phyloP scores from a whole-genome alignment of 2,888 invertebrate genomes.

The Dryococelus australis region DNA sequence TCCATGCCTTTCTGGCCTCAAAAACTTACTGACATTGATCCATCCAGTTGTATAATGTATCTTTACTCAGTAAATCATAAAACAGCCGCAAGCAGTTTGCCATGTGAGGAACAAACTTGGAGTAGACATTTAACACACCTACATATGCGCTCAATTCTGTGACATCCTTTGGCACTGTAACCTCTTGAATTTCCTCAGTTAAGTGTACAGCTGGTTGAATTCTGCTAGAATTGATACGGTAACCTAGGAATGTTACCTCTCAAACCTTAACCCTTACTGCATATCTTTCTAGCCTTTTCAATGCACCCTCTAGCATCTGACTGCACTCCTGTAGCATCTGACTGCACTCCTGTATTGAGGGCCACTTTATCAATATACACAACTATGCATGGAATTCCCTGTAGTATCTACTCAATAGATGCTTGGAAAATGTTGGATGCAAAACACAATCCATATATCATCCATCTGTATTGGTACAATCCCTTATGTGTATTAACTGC shows the following conservation, averaged over 20 bases:
- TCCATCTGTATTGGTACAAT: neutral
- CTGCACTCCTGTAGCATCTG: neutral
- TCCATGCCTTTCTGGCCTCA: no score
- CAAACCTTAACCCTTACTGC: constrained; percentile 34
- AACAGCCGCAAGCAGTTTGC: neutral
- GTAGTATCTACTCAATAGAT: neutral
- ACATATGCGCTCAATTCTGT: constrained; percentile 45
- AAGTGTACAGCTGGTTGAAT: neutral
- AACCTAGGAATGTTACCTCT: neutral
- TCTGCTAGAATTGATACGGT: neutral
- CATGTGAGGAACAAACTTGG: constrained; percentile 18
- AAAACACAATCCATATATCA: no score
- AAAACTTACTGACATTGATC: no score
- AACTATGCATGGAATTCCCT: neutral
- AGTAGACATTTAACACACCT: constrained; percentile 44
- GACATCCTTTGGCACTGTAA: constrained; percentile 37
- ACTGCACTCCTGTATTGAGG: neutral
- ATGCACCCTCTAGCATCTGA: neutral
- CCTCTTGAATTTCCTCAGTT: neutral
- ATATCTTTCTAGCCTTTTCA: constrained; percentile 5
- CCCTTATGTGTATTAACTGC: neutral
- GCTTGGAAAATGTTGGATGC: neutral
- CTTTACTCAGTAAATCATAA: no score
- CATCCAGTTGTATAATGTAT: no score
- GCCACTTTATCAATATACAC: neutral